Base-by-base conservation (phyloP, 2,113 vertebrate genomes). In the Sula dactylatra region DNA sequence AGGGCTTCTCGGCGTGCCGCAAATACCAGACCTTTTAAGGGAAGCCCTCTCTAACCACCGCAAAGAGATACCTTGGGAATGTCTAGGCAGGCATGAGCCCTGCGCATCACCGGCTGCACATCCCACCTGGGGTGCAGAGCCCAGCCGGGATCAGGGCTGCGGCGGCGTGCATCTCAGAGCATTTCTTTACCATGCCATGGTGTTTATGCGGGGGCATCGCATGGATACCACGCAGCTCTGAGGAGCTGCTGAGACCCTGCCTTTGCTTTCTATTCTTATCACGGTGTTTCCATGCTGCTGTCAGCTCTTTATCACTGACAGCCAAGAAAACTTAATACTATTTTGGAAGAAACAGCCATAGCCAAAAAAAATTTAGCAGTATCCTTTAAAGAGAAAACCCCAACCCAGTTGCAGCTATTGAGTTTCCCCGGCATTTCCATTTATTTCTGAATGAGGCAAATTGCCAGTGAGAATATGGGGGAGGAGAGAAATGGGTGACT, bases 11-110 rank as follows among this genome's bases (percentile, higher is more conserved):
- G 17, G 38, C 92, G 55, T 93, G 85, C 94, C 45, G 0, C 4
- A 10, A 80, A 97, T 97, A 90, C 95, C 97, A 94, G 58, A 10
- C 95, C 97, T 97, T 97, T 95, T 97, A 97, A 96, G 97, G 96
- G 73, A 76, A 97, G 77, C 38, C 73, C 49, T 64, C 5, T 76
- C 31, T 55, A 44, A 52, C 11, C 34, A 25, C 59, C 7, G 0
- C 0, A 0, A 50, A 50, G 21, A 67, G 77, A 84, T 31, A 67
- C 94, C 92, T 84, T 87, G 93, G 94, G 95, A 93, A 97, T 91
- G 94, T 27, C 61, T 5, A 82, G 0, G 5, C 29, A 22, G 93
- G 66, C 70, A 47, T 1, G 21, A 82, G 40, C 32, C 11, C 61
- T 6, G 17, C 0, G 85, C 90, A 92, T 92, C 90, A 25, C 55